Base-by-base conservation (phyloP, 2,888 invertebrate genomes). In the Drosophila dives region DNA sequence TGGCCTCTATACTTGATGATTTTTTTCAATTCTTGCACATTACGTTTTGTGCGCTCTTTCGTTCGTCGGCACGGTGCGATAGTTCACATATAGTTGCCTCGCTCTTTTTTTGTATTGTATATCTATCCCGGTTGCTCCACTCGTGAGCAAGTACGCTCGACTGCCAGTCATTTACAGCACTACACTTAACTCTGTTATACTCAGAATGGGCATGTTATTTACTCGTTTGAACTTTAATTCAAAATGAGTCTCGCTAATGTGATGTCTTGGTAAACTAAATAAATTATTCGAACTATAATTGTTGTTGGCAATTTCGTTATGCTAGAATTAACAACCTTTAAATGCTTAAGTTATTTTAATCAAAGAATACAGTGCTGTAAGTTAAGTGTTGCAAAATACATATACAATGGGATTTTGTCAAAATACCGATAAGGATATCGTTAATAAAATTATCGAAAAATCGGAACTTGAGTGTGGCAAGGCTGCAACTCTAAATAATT, bases 1-100 rank as follows among this genome's bases (percentile, higher is more conserved):
- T 88, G 83, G 90, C 91, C 91, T 91, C 90, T 91, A 88, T 88
- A 89, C 90, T 89, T 88, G 91, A 86, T 86, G 89, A 91, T 85
- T 87, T 81, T 80, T 84, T 90, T 88, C 89, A 84, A 83, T 89
- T 86, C 83, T 82, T 77, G 72, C 78, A 76, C 81, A 80, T 87
- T 91, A 83, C 85, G 89, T 75, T 90, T 91, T 91, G 79, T 83
- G 77, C 81, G 67, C 79, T 82, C 81, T 87, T 78, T 72, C 80
- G 80, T 89, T 74, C 86, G 86, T 88, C 84, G 84, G 88, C 84
- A 83, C 87, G 75, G 79, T 81, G 75, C 78, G 63, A 67, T 80
- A 63, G 61, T 60, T 29, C 20, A 23, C 8, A 51, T 74, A 72
- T 68, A 56, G 53, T 56, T 62, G 34, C 61, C 79, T 69, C 72